phyloP scores from a whole-genome alignment of 2,888 invertebrate genomes.

The Hesperia comma region DNA sequence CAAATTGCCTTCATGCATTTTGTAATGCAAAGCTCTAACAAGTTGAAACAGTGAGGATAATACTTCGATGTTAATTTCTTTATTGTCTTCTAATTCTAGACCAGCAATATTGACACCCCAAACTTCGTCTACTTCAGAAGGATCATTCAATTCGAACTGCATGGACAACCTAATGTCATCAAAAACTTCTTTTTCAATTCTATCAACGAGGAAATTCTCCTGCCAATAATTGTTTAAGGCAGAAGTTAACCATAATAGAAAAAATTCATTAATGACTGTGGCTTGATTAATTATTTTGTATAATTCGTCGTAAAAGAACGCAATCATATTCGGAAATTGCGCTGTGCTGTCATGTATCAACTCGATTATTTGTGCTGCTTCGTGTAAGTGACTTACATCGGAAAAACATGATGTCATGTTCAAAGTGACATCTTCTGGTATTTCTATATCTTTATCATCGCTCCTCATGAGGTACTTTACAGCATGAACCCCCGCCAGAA shows the following conservation, averaged over 20 bases:
- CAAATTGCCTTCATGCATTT: slow-evolving; percentile 86
- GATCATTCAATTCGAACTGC: slow-evolving; percentile 85
- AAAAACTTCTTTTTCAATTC: slow-evolving; percentile 65
- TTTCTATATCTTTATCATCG: slow-evolving; percentile 67
- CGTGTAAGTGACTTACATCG: slow-evolving; percentile 82
- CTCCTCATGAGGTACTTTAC: slow-evolving; percentile 87
- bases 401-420: slow-evolving; percentile 79
- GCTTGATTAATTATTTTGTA: slow-evolving; percentile 83
- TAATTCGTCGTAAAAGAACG: slow-evolving; percentile 90
- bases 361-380: slow-evolving; percentile 86
- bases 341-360: slow-evolving; percentile 85
- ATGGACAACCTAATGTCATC: slow-evolving; percentile 77
- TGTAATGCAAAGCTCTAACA: slow-evolving; percentile 86
- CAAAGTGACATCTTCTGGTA: slow-evolving; percentile 74
- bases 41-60: slow-evolving; percentile 89
- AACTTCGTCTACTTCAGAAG: slow-evolving; percentile 80
- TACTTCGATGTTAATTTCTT: slow-evolving; percentile 70
- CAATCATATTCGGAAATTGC: slow-evolving; percentile 86
- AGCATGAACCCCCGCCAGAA: slow-evolving; percentile 89
- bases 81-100: slow-evolving; percentile 64
- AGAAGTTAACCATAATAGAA: slow-evolving; percentile 86
- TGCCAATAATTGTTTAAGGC: slow-evolving; percentile 86
- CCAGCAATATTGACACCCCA: slow-evolving; percentile 86
- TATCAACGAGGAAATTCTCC: slow-evolving; percentile 84
- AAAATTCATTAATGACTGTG: slow-evolving; percentile 83